Evolutionary conservation across 1,140 invertebrate species (phyloP).

Genomic region (Aradophagus sp.): DNA sequence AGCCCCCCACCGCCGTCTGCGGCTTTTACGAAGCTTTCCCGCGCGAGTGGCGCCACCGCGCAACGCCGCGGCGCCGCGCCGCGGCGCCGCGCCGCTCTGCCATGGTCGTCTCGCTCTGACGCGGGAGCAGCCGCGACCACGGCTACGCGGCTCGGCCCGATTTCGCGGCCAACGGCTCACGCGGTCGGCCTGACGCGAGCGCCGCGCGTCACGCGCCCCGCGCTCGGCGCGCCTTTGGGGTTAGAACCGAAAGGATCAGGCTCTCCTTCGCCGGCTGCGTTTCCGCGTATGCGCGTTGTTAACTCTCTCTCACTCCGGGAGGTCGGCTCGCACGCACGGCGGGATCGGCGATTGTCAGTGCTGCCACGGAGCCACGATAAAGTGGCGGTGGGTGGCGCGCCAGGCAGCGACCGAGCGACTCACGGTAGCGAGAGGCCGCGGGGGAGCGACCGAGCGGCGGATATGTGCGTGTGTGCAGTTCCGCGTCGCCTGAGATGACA

Average conservation of each 20-base stretch:
- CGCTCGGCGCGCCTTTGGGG: constrained; percentile 10
- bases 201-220: background rate
- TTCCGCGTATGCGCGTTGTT: constrained; percentile 53
- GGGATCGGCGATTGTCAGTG: constrained; percentile 54
- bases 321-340: constrained; percentile 46
- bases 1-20: constrained; percentile 38
- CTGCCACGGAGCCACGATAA: constrained; percentile 52
- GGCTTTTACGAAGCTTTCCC: constrained; percentile 58
- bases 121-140: constrained; percentile 3
- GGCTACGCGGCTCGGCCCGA: constrained; percentile 13
- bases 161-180: constrained; percentile 1
- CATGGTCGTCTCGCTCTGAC: constrained; percentile 3
- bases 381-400: constrained; percentile 43
- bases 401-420: constrained; percentile 18
- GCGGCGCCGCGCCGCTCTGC: constrained; percentile 9
- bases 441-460: constrained; percentile 7
- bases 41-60: constrained; percentile 62
- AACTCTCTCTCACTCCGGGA: constrained; percentile 51
- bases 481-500: constrained; percentile 38
- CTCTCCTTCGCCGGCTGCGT: constrained; percentile 50
- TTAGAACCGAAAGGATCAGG: constrained; percentile 23
- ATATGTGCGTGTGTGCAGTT: constrained; percentile 33
- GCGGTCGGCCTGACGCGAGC: background rate
- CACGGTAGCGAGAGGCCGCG: constrained; percentile 6
- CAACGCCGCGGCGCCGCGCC: constrained; percentile 59